Evolutionary conservation across 2,113 vertebrate genomes (phyloP), one percentile per base, ranked within the genome.

Genomic region (Neolamprologus brichardi): DNA sequence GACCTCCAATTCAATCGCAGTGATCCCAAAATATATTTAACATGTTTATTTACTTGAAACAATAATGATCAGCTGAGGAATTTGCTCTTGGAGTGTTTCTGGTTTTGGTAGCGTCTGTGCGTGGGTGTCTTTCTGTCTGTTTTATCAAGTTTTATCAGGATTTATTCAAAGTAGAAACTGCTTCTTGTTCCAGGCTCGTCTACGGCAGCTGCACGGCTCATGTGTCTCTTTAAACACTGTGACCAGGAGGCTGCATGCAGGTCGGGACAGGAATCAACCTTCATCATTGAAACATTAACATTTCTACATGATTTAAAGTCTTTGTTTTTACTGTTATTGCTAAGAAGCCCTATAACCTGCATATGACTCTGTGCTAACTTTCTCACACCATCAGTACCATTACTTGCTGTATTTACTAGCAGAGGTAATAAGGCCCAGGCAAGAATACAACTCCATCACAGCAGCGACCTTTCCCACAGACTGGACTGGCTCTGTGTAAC

Each of bases 381-480:
- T 8, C 9, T 25, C 4, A 3, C 3, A 46, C 70, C 70, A 23
- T 14, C 4, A 14, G 14, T 7, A 44, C 14, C 12, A 77, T 39
- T 9, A 0, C 37, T 46, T n/a, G 14, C n/a, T 11, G 5, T 7
- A 64, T 34, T 67, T 20, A 52, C 13, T 4, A 46, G 15, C 46
- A 30, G 5, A 39, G 78, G 17, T 51, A 20, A 77, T 0, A 77
- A 37, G 11, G 7, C 2, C 2, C 32, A 49, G 20, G 10, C n/a
- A 58, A 30, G n/a, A 82, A 53, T 17, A 53, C 3, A 18, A 41
- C 15, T 1, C 6, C 12, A 84, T 53, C 15, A 44, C 14, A 64
- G 8, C 67, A 75, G 10, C 15, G 37, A 81, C 23, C 30, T 2
- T 70, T 90, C 79, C 87, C 84, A 89, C 39, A 87, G 79, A 81